Evolutionary conservation across 2,888 invertebrate genomes (phyloP).

Genomic region (Andrena bicolor): DNA sequence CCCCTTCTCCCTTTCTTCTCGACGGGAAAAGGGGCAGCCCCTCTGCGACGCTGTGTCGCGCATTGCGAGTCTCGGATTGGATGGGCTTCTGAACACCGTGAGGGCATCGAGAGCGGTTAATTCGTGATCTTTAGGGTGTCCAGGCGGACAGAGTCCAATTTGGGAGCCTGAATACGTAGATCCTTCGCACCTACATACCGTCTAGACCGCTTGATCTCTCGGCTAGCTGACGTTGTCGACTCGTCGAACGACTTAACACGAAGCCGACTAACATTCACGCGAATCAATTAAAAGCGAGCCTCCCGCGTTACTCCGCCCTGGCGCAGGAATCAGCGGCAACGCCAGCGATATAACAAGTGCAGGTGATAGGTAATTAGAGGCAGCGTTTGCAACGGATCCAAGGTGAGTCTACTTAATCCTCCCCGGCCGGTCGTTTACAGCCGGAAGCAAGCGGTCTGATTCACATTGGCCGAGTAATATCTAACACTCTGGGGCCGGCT

Average conservation of each 20-base stretch:
- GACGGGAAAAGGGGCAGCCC: conserved; percentile 65
- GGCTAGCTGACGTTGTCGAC: neutral
- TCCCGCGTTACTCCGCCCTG: neutral
- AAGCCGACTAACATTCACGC: conserved; percentile 17
- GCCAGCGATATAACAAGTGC: conserved; percentile 53
- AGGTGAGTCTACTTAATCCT: conserved; percentile 71
- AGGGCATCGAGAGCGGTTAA: conserved; percentile 62
- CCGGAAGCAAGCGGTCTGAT: conserved; percentile 68
- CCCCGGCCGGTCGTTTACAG: conserved; percentile 68
- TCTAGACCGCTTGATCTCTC: neutral
- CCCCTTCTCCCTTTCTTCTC: conserved; percentile 29
- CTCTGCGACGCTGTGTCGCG: conserved; percentile 58
- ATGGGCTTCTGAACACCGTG: conserved; percentile 62
- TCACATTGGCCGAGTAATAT: conserved; percentile 64
- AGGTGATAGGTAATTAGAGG: conserved; percentile 69
- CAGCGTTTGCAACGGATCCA: conserved; percentile 63
- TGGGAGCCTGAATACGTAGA: neutral
- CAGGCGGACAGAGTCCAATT: conserved; percentile 54
- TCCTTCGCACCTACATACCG: neutral
- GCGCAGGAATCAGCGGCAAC: conserved; percentile 23
- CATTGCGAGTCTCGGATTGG: conserved; percentile 73
- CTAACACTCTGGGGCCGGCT: conserved; percentile 41
- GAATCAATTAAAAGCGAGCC: conserved; percentile 37
- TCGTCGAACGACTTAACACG: conserved; percentile 15
- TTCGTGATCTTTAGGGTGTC: conserved; percentile 50